Evolutionary conservation across 92 coral and sea anemone genomes (phyloP).

Genomic region (Palythoa heliodiscus): DNA sequence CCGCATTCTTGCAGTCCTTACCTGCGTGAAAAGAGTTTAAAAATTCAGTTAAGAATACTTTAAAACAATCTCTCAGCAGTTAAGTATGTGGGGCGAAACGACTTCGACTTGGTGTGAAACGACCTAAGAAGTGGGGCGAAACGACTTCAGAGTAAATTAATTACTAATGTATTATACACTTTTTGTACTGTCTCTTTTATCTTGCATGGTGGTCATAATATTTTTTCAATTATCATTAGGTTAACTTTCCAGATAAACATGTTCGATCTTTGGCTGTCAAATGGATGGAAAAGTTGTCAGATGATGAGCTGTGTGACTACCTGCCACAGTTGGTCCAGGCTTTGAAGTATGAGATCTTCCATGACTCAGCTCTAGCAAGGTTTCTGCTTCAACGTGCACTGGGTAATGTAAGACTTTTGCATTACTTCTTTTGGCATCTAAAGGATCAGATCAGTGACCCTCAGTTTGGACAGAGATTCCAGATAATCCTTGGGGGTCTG

Average conservation of each 20-base stretch:
- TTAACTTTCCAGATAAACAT: slow-evolving; percentile 89
- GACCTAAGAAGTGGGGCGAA: no score
- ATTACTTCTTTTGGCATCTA: slow-evolving; percentile 90
- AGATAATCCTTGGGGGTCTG: slow-evolving; percentile 90
- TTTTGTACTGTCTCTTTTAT: neutral
- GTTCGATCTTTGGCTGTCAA: slow-evolving; percentile 89
- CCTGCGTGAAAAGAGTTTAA: no score
- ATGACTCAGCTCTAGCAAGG: slow-evolving; percentile 89
- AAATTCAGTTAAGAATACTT: no score
- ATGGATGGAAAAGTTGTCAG: slow-evolving; percentile 93
- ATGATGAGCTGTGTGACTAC: slow-evolving; percentile 97
- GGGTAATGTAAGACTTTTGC: slow-evolving; percentile 85
- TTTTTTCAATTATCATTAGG: neutral
- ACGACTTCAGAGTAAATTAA: no score
- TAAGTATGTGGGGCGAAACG: no score
- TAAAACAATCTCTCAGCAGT: no score
- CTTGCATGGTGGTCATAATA: neutral
- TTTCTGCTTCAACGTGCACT: slow-evolving; percentile 94
- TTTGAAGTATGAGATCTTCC: slow-evolving; percentile 94
- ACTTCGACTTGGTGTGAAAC: no score
- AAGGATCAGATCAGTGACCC: slow-evolving; percentile 96
- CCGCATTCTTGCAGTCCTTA: no score
- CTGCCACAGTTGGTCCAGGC: slow-evolving; percentile 99
- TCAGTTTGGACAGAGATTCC: slow-evolving; percentile 98
- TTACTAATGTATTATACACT: no score